Conservation (phyloP, 2,113 vertebrate species). For the Poecile atricapillus region DNA sequence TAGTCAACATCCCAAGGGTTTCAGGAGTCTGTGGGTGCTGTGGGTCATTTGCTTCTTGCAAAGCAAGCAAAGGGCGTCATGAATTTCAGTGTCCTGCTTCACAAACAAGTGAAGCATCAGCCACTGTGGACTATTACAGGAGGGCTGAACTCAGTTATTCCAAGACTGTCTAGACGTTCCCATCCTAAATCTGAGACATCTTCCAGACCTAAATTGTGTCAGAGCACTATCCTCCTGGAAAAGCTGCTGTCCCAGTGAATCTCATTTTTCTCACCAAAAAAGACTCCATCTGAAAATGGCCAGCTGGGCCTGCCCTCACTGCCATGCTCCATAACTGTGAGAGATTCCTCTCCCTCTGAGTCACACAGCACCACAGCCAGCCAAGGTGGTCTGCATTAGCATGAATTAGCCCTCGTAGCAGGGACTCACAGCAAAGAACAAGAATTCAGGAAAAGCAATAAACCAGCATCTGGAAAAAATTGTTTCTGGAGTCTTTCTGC, state of each 20-base stretch:
- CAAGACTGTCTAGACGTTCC: not conserved
- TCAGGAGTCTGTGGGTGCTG: not conserved
- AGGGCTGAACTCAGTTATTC: not conserved
- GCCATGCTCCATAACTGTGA: not conserved
- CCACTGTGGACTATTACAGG: not conserved
- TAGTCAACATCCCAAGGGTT: not conserved
- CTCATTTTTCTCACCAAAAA: not conserved
- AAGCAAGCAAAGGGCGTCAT: not conserved
- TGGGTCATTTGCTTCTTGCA: not conserved
- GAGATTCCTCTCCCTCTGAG: slow-evolving; percentile 10
- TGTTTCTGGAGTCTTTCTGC: not conserved
- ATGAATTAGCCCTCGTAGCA: not conserved
- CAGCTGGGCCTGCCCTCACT: not conserved
- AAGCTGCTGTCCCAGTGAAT: not conserved
- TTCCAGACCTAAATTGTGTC: not conserved
- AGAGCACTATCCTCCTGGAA: not conserved
- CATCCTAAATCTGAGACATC: not conserved
- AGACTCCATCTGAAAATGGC: not conserved
- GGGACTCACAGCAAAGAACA: not conserved
- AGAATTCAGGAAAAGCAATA: not conserved
- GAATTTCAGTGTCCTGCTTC: not conserved
- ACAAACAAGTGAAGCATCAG: not conserved
- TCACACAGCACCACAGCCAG: not conserved
- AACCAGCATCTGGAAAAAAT: not conserved
- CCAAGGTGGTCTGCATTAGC: not conserved